Percentiles rank a stretch among this genome's conserved stretches.
phyloP scores from a whole-genome alignment of 2,113 vertebrate genomes.

The Nanger granti region DNA sequence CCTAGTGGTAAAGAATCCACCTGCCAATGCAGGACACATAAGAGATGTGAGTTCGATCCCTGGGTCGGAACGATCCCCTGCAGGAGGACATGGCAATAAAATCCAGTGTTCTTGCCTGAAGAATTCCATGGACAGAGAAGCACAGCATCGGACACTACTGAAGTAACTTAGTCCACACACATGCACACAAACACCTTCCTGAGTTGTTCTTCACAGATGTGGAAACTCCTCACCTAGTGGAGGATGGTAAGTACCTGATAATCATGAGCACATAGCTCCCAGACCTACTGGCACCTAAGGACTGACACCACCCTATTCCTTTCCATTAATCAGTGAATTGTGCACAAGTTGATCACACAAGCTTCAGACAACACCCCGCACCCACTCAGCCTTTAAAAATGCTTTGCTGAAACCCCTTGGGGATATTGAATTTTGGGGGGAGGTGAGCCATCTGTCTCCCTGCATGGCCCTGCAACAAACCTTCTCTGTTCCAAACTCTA shows the following conservation, averaged over 20 bases:
- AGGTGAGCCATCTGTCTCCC: neutral
- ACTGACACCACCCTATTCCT: neutral
- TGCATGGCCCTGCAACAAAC: neutral
- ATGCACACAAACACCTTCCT: neutral
- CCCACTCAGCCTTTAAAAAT: neutral
- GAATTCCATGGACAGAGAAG: neutral
- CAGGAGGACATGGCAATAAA: neutral
- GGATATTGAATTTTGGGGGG: neutral
- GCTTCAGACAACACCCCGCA: neutral
- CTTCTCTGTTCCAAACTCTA: neutral
- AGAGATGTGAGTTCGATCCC: neutral
- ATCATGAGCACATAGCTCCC: neutral
- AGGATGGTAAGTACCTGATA: neutral
- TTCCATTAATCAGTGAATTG: neutral
- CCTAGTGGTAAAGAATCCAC: neutral
- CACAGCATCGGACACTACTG: neutral
- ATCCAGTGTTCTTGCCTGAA: neutral
- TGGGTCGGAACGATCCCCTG: neutral
- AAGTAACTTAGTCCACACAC: neutral
- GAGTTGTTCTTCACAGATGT: neutral
- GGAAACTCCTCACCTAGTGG: neutral
- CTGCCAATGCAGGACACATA: neutral
- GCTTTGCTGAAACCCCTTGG: neutral
- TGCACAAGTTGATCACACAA: neutral
- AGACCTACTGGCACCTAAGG: neutral